Evolutionary conservation across 2,797 vertebrate genomes (phyloP).

Genomic region (Pempheris klunzingeri): DNA sequence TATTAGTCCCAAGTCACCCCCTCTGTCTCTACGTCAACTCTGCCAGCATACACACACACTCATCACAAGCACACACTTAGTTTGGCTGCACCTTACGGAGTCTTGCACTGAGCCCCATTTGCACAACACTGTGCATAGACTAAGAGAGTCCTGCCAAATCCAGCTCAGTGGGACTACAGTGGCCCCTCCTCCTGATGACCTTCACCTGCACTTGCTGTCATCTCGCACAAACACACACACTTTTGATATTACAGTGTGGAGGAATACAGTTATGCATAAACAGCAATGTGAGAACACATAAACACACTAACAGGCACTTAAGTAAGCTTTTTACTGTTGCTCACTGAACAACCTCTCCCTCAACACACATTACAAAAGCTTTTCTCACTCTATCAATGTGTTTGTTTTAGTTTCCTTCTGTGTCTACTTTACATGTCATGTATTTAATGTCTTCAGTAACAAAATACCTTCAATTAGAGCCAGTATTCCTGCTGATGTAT

Average conservation of each 20-base stretch:
- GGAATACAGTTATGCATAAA: constrained; percentile 1
- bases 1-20: constrained; percentile 44
- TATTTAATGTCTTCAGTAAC: too few relatives aligned
- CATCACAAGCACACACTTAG: constrained; percentile 31
- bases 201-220: constrained; percentile 68
- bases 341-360: background rate
- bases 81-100: constrained; percentile 41
- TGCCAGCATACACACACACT: constrained; percentile 17
- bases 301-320: constrained; percentile 20
- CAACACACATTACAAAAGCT: background rate
- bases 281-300: constrained; percentile 7
- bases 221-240: constrained; percentile 45
- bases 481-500: too few relatives aligned
- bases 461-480: too few relatives aligned
- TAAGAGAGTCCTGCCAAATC: constrained; percentile 66
- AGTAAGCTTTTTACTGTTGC: constrained; percentile 3
- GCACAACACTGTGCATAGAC: constrained; percentile 46
- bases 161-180: constrained; percentile 56
- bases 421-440: background rate
- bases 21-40: constrained; percentile 23
- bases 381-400: background rate
- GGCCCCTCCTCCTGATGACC: constrained; percentile 63
- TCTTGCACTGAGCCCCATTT: constrained; percentile 39
- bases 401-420: background rate
- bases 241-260: constrained; percentile 9